Percentiles rank a stretch among this genome's conserved stretches.
Conservation (phyloP, 2,113 vertebrate genomes). For the Coturnix japonica region DNA sequence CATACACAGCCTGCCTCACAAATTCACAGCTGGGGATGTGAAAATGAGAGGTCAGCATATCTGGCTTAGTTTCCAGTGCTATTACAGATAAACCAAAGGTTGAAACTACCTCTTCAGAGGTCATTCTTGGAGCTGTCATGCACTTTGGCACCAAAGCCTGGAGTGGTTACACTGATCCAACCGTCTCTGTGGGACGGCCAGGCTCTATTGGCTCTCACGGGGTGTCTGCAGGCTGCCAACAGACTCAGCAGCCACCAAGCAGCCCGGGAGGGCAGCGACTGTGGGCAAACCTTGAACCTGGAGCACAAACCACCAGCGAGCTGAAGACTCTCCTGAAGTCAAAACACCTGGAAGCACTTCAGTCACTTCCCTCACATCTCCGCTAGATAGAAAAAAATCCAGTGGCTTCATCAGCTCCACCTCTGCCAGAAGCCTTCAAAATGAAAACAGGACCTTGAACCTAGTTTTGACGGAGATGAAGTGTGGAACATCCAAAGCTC, state of each 20-base stretch:
- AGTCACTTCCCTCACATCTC: slow-evolving; percentile 9
- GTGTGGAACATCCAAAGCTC: neutral
- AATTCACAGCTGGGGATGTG: fast-evolving
- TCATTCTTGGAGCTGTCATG: neutral
- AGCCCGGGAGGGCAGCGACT: neutral
- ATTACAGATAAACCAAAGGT: neutral
- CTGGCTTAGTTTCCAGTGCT: neutral
- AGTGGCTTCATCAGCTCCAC: slow-evolving; percentile 18
- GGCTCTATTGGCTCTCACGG: neutral
- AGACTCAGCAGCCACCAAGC: neutral
- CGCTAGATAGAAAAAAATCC: slow-evolving; percentile 33
- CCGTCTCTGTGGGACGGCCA: neutral
- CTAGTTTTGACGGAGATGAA: neutral
- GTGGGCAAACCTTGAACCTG: neutral
- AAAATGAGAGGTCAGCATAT: neutral
- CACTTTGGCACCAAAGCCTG: fast-evolving
- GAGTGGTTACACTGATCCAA: fast-evolving
- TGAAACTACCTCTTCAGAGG: neutral
- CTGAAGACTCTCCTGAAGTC: neutral
- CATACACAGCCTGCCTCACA: neutral
- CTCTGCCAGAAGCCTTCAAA: slow-evolving; percentile 2
- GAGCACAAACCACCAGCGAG: neutral
- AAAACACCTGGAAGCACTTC: slow-evolving; percentile 56
- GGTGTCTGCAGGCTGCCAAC: neutral
- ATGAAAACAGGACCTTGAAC: neutral